Evolutionary conservation across 1,140 invertebrate species (phyloP).

Genomic region (Sinonovacula constricta): DNA sequence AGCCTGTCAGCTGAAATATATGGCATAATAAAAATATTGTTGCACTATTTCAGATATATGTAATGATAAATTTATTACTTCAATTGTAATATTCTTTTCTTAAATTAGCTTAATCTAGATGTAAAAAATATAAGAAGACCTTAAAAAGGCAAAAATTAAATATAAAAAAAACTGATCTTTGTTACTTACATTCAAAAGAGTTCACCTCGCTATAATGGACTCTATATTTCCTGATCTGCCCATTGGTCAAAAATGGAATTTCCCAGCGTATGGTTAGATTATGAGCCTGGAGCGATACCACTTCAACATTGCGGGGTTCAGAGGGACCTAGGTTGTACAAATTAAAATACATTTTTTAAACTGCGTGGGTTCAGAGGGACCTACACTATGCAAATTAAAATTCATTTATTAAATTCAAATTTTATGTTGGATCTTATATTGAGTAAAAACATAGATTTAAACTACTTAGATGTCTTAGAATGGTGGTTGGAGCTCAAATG

Average conservation of each 20-base stretch:
- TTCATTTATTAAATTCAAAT: not conserved
- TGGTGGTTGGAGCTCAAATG: no score
- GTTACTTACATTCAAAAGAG: slow-evolving; percentile 11
- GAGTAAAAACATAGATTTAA: no score
- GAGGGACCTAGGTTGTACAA: no score
- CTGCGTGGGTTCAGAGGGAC: not conserved
- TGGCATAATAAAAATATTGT: no score
- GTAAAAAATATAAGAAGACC: not conserved
- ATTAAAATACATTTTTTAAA: not conserved
- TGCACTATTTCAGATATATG: not conserved
- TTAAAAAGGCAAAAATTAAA: not conserved
- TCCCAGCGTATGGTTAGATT: slow-evolving; percentile 38
- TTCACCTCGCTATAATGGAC: slow-evolving; percentile 19
- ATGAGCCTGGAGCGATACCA: not conserved
- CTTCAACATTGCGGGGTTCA: slow-evolving; percentile 26
- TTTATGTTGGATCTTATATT: not conserved
- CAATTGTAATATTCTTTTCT: no score
- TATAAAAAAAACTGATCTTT: not conserved
- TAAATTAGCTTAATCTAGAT: no score
- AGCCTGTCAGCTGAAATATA: not conserved
- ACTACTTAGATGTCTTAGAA: no score
- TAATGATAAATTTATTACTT: no score
- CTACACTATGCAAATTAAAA: not conserved
- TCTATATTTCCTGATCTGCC: slow-evolving; percentile 34
- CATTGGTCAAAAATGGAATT: slow-evolving; percentile 40